phyloP scores from a whole-genome alignment of 2,113 vertebrate species.

The Myiozetetes cayanensis region DNA sequence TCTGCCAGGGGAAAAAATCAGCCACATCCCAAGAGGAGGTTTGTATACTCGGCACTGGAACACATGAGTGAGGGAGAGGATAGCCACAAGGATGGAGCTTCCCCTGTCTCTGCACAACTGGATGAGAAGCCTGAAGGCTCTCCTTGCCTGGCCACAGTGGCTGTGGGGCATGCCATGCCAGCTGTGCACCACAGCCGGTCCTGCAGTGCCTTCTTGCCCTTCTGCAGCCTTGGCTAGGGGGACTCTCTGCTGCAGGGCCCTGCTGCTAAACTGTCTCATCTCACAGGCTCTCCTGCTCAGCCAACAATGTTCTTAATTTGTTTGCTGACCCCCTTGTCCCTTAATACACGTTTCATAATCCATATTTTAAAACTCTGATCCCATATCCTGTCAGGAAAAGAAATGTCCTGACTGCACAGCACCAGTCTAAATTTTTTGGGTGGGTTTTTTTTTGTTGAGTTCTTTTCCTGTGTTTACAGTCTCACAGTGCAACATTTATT shows the following conservation, averaged over 20 bases:
- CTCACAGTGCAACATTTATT: slow-evolving; percentile 44
- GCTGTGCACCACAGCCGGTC: rapidly evolving
- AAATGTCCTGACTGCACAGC: slow-evolving; percentile 36
- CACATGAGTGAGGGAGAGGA: too few relatives aligned
- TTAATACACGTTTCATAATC: neutral
- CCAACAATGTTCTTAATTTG: slow-evolving; percentile 28
- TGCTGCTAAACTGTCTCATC: neutral
- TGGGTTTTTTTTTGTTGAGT: neutral
- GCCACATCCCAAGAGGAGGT: neutral
- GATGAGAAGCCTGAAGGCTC: neutral
- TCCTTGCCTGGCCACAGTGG: neutral
- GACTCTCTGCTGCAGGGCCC: neutral
- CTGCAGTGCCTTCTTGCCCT: rapidly evolving
- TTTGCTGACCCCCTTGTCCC: neutral
- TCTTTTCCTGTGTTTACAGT: slow-evolving; percentile 72
- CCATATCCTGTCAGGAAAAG: slow-evolving; percentile 64
- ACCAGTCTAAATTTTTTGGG: slow-evolving; percentile 4
- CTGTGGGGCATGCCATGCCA: rapidly evolving
- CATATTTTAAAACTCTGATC: neutral
- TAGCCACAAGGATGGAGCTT: neutral
- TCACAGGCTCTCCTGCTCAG: neutral
- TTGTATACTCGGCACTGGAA: neutral
- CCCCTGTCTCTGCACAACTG: neutral
- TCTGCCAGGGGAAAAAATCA: neutral
- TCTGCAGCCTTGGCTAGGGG: neutral